Evolutionary conservation across 2,113 vertebrate species (phyloP), one percentile per base, ranked within the genome.

Genomic region (Plectropomus leopardus): DNA sequence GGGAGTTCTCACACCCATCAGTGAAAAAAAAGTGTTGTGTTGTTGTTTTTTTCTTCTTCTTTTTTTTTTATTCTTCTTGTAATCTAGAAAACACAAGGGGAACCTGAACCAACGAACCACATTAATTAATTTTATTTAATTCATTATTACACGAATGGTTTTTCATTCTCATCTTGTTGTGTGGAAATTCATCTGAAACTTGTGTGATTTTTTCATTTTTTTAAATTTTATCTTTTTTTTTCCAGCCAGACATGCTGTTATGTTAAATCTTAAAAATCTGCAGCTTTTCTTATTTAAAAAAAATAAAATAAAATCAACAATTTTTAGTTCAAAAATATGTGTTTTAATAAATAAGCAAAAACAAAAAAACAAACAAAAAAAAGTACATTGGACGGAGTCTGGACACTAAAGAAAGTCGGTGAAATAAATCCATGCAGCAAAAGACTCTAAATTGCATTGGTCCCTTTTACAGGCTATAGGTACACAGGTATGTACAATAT

Each of bases 261-360:
- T 28, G 1, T 64, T 14, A 21, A 50, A 16, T 21, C 26, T 72
- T 11, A 0, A 21, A n/a, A 32, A 67, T 54, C 8, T 44, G 44
- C 36, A 50, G 45, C 1, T 60, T n/a, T n/a, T n/a, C n/a, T n/a
- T 30, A 21, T 61, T 75, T 45, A 28, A 50, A 26, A 66, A 36
- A 7, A 23, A n/a, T 9, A 17, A 7, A 88, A 82, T n/a, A 64
- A 80, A 28, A 63, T 82, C 83, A 83, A 91, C 78, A 89, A 80
- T 81, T 85, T 89, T 86, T 90, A 60, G 74, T 96, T 94, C 94
- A 95, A 96, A 96, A 96, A 94, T 91, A 94, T 86, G 87, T 93
- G 94, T 97, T 96, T 98, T 96, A 98, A 98, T 98, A 98, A 98
- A 98, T 98, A 98, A 96, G 94, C 95, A 81, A 78, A 83, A 90